Base-by-base conservation (phyloP, 2,888 invertebrate genomes). In the Rhamphomyia laevipes region DNA sequence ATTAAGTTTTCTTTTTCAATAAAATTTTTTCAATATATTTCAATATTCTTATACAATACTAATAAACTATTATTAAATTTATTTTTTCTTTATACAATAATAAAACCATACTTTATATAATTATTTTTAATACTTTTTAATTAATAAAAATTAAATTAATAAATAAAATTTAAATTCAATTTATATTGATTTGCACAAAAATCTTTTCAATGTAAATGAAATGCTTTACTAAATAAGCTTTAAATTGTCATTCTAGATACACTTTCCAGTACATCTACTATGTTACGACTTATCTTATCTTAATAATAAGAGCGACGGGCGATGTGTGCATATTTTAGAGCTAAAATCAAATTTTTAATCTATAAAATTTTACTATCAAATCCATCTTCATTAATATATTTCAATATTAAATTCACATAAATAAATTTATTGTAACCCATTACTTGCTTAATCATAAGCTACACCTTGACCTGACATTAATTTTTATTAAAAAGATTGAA, bases 251-350 rank as follows among this genome's bases (percentile, higher is more conserved):
- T n/a, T n/a, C n/a, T n/a, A n/a, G n/a, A n/a, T n/a, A n/a, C n/a
- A n/a, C n/a, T n/a, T n/a, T n/a, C n/a, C n/a, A n/a, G n/a, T n/a
- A n/a, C n/a, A n/a, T n/a, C n/a, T n/a, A n/a, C n/a, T n/a, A n/a
- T n/a, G n/a, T n/a, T n/a, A n/a, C n/a, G n/a, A n/a, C n/a, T n/a
- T n/a, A n/a, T n/a, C n/a, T n/a, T n/a, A n/a, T n/a, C n/a, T n/a
- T n/a, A n/a, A n/a, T n/a, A n/a, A n/a, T n/a, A n/a, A n/a, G n/a
- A n/a, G n/a, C n/a, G n/a, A n/a, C n/a, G n/a, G n/a, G n/a, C n/a
- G n/a, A n/a, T 84, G 76, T 83, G 82, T 83, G 75, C 81, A 80
- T 80, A 78, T 75, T 75, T 76, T 73, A 81, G 76, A 71, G 74
- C 76, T 72, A 66, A 59, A 77, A 75, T 79, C 77, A 78, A 75